Percentiles rank a stretch among this genome's conserved stretches.
Conservation (phyloP, 2,888 invertebrate species). For the Calliphora vomitoria region DNA sequence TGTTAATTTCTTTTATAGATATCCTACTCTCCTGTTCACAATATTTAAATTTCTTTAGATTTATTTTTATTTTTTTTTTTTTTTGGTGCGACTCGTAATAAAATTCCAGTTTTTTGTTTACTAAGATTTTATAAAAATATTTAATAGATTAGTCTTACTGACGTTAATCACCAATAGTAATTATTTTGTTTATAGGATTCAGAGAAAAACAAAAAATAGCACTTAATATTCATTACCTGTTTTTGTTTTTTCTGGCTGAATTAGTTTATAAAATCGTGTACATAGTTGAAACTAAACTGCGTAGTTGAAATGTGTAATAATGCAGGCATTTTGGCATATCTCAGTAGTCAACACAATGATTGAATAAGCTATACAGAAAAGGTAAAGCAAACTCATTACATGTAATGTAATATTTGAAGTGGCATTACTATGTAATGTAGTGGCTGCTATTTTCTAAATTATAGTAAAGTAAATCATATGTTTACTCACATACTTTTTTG, state of each 20-base stretch:
- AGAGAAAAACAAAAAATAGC: neutral
- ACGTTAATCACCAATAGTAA: constrained; percentile 22
- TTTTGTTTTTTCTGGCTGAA: constrained; percentile 10
- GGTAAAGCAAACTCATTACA: no score
- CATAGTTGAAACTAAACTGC: constrained; percentile 18
- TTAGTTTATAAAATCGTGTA: neutral
- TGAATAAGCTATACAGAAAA: no score
- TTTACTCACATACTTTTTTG: no score
- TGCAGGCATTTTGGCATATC: neutral
- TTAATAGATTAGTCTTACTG: constrained; percentile 30
- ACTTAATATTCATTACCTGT: constrained; percentile 44
- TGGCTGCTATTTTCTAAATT: no score
- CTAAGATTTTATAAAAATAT: neutral
- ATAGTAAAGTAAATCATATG: no score
- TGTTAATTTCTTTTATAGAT: neutral
- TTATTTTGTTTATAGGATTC: neutral
- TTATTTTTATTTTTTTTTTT: neutral
- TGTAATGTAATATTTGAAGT: no score
- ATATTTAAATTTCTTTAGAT: neutral
- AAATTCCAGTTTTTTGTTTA: constrained; percentile 22
- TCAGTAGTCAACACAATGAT: no score
- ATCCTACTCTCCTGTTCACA: neutral
- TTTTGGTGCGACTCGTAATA: neutral
- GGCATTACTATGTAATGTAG: no score
- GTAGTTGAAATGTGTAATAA: neutral